Conservation (phyloP, 2,888 invertebrate species). For the Odontomyia ornata region DNA sequence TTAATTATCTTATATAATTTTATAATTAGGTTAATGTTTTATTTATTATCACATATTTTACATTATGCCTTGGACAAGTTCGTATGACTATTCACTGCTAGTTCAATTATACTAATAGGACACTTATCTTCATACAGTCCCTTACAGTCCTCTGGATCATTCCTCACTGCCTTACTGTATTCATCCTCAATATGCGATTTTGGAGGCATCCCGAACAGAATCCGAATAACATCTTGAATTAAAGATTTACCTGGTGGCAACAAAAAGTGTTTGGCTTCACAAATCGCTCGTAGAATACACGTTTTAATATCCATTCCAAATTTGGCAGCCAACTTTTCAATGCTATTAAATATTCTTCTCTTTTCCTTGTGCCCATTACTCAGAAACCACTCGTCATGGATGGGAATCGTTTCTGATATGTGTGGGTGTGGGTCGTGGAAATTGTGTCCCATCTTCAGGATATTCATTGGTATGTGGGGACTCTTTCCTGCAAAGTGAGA, state of each 20-base stretch:
- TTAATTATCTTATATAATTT: no score
- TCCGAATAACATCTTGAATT: conserved; percentile 72
- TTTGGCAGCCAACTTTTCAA: conserved; percentile 50
- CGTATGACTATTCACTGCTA: neutral
- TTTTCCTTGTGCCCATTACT: neutral
- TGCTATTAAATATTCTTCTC: neutral
- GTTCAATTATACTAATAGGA: conserved; percentile 7
- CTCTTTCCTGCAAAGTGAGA: no score
- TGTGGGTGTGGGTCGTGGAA: no score
- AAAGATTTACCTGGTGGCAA: conserved; percentile 72
- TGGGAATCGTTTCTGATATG: neutral
- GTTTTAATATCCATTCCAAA: conserved; percentile 57
- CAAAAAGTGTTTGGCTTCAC: conserved; percentile 71
- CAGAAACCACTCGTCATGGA: conserved; percentile 1
- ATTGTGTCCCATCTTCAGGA: no score
- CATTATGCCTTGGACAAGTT: neutral
- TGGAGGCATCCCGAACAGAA: conserved; percentile 65
- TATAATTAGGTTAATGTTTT: no score
- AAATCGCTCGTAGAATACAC: conserved; percentile 74
- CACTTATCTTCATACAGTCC: neutral
- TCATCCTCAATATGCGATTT: neutral
- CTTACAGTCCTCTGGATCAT: neutral
- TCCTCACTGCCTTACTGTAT: neutral
- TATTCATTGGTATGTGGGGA: no score
- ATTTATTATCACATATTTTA: no score